These are phyloP conservation scores for Formica selysi DNA, from an alignment of 1,140 invertebrate genomes.

Conservation along the genomic window DNA sequence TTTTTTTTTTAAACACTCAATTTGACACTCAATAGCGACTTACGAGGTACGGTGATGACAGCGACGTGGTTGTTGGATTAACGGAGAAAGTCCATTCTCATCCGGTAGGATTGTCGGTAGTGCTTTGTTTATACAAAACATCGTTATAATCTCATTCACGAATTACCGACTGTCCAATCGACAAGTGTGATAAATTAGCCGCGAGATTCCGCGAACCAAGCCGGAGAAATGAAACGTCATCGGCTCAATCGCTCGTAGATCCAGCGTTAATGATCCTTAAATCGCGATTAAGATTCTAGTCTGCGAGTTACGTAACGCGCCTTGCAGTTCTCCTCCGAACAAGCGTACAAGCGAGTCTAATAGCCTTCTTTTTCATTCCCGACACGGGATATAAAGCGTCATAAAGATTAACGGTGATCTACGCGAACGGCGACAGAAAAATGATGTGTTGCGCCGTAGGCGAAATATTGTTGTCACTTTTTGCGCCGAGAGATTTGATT, in stretches of 20 bases:
- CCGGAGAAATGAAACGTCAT: constrained; percentile 57
- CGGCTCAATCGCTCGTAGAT: constrained; percentile 47
- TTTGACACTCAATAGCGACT: constrained; percentile 13
- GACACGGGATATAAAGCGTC: constrained; percentile 9
- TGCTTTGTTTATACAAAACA: constrained; percentile 59
- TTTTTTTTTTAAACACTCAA: neutral
- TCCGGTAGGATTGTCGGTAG: neutral
- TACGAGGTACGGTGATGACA: constrained; percentile 33
- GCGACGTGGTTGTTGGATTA: constrained; percentile 54
- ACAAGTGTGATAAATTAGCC: constrained; percentile 43
- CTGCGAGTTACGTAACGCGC: constrained; percentile 44
- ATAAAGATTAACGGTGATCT: constrained; percentile 19
- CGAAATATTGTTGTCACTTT: constrained; percentile 14
- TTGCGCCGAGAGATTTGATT: constrained; percentile 32
- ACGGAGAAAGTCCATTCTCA: constrained; percentile 67
- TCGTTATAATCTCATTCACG: constrained; percentile 34
- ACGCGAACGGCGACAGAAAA: constrained; percentile 12
- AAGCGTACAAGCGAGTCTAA: neutral
- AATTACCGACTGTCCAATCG: constrained; percentile 25
- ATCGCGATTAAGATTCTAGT: constrained; percentile 56
- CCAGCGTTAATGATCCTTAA: constrained; percentile 55
- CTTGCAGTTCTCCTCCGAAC: constrained; percentile 4
- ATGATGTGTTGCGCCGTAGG: constrained; percentile 21
- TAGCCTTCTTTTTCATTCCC: constrained; percentile 23
- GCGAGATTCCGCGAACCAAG: neutral